These are phyloP conservation scores for Piezodorus guildinii DNA, from an alignment of 1,140 invertebrate genomes.

Conservation along the genomic window DNA sequence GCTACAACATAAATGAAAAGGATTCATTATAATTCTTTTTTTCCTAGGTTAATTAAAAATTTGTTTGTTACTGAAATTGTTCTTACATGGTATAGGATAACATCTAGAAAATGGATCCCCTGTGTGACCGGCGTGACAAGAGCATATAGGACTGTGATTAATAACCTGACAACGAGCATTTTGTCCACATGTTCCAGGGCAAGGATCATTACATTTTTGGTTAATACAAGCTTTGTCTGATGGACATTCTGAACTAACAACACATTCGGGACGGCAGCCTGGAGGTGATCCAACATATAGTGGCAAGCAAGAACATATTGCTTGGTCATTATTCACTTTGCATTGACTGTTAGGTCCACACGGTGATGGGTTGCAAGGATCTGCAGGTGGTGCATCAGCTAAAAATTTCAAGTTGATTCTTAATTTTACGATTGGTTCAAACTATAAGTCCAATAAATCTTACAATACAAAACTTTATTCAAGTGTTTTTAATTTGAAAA, in stretches of 20 bases:
- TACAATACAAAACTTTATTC: too few species aligned
- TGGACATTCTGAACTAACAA: conserved; percentile 60
- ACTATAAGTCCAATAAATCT: too few species aligned
- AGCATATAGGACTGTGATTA: conserved; percentile 52
- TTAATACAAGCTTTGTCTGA: conserved; percentile 57
- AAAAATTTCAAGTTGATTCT: conserved; percentile 9
- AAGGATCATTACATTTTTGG: conserved; percentile 69
- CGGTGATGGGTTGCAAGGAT: conserved; percentile 51
- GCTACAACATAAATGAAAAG: background rate
- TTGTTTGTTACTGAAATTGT: background rate
- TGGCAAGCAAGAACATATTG: conserved; percentile 57
- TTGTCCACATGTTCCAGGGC: conserved; percentile 60
- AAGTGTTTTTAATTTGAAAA: too few species aligned
- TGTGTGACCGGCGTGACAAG: conserved; percentile 43
- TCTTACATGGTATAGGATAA: conserved; percentile 35
- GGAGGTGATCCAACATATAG: conserved; percentile 60
- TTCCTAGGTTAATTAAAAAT: background rate
- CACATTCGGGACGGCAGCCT: conserved; percentile 62
- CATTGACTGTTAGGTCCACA: conserved; percentile 73
- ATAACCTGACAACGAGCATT: conserved; percentile 56
- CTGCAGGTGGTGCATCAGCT: conserved; percentile 30
- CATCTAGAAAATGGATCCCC: conserved; percentile 56
- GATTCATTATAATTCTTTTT: background rate
- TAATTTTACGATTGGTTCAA: too few species aligned
- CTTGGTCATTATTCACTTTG: conserved; percentile 50